Base-by-base conservation (phyloP, 2,888 invertebrate genomes). In the Archaeoteleia sp. region DNA sequence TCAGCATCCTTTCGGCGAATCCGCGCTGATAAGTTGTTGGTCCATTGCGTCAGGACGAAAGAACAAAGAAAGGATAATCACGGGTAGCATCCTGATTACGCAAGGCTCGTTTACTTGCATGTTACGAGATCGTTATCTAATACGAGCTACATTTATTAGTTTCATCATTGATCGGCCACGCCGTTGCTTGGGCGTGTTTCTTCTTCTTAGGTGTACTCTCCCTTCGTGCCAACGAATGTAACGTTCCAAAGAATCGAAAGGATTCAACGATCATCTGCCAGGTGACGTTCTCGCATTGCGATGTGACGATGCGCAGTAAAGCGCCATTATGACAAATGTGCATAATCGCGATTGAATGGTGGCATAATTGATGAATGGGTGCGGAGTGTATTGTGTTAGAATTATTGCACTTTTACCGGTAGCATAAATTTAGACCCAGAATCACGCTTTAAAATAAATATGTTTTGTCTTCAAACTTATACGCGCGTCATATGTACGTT, bases 51-150 rank as follows among this genome's bases (percentile, higher is more conserved):
- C 62, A 62, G 67, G 45, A 58, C 43, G 43, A 51, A 60, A 51
- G 66, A 71, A 71, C 71, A 71, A 71, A 71, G 71, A 67, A 68
- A 71, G 71, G 60, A 69, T 69, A 71, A 67, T 55, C 66, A 63
- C 62, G 60, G 55, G 65, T 63, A 55, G 61, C 60, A 67, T 57
- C 61, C 69, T 37, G 57, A 63, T 71, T 63, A 60, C 67, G 60
- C 23, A 71, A 69, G 2, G 13, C 30, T 20, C 39, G 27, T 32
- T 45, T 42, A 32, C 57, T 57, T 43, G 61, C 71, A 61, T 63
- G 61, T 66, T 65, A 58, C 45, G 39, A 53, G 62, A 63, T 63
- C 49, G 68, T 63, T 68, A 68, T 68, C 68, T 60, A 67, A 58
- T 42, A 58, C 58, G 62, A 62, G 54, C 48, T 57, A 62, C 62